Base-by-base conservation (phyloP, 2,888 invertebrate species). In the Lycocerus yunnanus region DNA sequence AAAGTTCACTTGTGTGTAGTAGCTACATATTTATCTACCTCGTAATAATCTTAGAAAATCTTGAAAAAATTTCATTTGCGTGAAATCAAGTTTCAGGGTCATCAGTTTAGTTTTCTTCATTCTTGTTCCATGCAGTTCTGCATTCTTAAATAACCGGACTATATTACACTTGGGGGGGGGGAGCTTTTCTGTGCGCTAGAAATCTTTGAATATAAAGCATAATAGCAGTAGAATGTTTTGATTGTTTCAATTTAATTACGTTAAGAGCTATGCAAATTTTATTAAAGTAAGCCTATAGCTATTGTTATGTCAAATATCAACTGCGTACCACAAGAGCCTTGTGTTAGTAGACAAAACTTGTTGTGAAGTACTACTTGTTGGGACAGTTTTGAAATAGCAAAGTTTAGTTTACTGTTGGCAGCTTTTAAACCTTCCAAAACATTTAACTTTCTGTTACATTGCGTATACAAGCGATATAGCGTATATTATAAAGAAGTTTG, bases 391-490 rank as follows among this genome's bases (percentile, higher is more conserved):
- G 61, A 63, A 63, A 63, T 63, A 20, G 61, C 61, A 63, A 63
- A 63, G 61, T 63, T 63, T 63, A 63, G 61, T 63, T 63, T 63
- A 63, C 61, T 63, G 20, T 20, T 63, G 18, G 61, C 61, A 63
- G 61, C 61, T 63, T 63, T 20, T 63, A 63, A 63, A 63, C 61
- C 61, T 63, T 63, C 61, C 61, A 18, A 63, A 63, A 63, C 61
- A 63, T 63, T 63, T 63, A 63, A 20, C 61, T 63, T 63, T 63
- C 61, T 63, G 18, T 63, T 63, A 63, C 18, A 63, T 20, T 63
- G 20, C 20, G 61, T 20, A 63, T 20, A 63, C 61, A 63, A 63
- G 61, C 20, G 61, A 20, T 63, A 21, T 2, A 61, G 13, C 13
- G 60, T 16, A n/a, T n/a, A 18, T 3, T 24, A 63, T 63, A 63